phyloP scores from a whole-genome alignment of 2,888 invertebrate genomes.

The Cephus runcator region DNA sequence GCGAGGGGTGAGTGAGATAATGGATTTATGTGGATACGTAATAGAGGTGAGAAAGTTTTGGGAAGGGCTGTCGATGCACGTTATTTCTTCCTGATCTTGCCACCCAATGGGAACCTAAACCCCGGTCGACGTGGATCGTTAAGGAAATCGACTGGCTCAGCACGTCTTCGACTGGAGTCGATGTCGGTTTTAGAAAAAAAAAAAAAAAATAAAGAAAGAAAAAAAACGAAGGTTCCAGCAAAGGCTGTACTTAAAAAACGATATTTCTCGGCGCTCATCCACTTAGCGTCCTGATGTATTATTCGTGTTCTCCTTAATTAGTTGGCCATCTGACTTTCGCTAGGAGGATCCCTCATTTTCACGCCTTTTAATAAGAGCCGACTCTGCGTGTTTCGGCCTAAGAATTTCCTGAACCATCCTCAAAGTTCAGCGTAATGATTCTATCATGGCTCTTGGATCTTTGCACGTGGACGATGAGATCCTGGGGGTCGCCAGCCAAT shows the following conservation, averaged over 20 bases:
- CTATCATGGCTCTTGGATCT: not conserved
- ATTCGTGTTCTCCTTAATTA: conserved; percentile 13
- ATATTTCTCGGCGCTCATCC: not conserved
- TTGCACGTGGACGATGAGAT: too few relatives aligned
- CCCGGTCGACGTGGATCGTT: not conserved
- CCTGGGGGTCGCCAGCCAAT: too few relatives aligned
- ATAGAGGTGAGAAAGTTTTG: too few relatives aligned
- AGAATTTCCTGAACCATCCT: not conserved
- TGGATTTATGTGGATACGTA: too few relatives aligned
- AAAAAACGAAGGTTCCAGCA: conserved; percentile 25
- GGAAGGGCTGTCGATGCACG: too few relatives aligned
- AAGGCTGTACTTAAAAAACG: conserved; percentile 5
- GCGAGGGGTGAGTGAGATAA: too few relatives aligned
- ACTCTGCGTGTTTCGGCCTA: not conserved
- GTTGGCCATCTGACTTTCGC: conserved; percentile 8
- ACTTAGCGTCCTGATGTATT: conserved; percentile 8
- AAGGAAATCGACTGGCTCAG: not conserved
- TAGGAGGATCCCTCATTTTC: conserved; percentile 23
- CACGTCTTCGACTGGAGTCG: not conserved
- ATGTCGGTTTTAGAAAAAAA: conserved; percentile 11
- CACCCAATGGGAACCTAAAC: not conserved
- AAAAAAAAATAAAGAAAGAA: too few relatives aligned
- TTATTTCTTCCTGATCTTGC: not conserved
- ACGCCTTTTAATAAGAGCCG: conserved; percentile 25
- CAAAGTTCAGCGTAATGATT: not conserved